A percentile compares a stretch with the other conserved stretches of the same genome.
Evolutionary conservation across 2,888 invertebrate species (phyloP).

Genomic region (Seira sanloemensis): DNA sequence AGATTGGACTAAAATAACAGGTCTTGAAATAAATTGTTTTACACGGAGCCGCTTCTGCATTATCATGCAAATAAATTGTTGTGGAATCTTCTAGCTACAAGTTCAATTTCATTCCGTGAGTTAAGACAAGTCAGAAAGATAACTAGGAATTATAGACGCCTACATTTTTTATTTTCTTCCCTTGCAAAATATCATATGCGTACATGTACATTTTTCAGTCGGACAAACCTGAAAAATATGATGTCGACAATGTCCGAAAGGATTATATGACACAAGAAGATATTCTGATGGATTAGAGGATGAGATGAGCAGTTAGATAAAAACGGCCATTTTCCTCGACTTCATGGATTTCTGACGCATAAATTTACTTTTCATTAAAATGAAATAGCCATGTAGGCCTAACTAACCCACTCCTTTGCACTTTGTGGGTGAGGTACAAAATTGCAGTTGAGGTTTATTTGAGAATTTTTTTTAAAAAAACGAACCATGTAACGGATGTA

Average conservation of each 20-base stretch:
- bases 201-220: too few relatives aligned
- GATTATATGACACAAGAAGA: not conserved
- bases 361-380: not conserved
- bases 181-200: not conserved
- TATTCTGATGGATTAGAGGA: not conserved
- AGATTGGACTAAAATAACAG: slow-evolving; percentile 33
- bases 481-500: too few relatives aligned
- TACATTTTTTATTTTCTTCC: not conserved
- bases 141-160: not conserved
- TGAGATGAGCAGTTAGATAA: not conserved
- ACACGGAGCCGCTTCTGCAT: slow-evolving; percentile 34
- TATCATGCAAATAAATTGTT: slow-evolving; percentile 41
- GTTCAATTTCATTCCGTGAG: slow-evolving; percentile 24
- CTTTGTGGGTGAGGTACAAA: not conserved
- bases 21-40: slow-evolving; percentile 24
- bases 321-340: slow-evolving; percentile 3
- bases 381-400: not conserved
- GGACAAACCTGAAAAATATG: not conserved
- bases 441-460: too few relatives aligned
- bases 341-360: not conserved
- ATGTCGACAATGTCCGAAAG: not conserved
- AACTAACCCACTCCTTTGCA: not conserved
- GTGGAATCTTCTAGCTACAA: not conserved
- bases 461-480: too few relatives aligned
- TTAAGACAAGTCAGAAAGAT: slow-evolving; percentile 9